Evolutionary conservation across 1,140 invertebrate genomes (phyloP), one percentile per base, ranked within the genome.

Genomic region (Listronotus oregonensis): DNA sequence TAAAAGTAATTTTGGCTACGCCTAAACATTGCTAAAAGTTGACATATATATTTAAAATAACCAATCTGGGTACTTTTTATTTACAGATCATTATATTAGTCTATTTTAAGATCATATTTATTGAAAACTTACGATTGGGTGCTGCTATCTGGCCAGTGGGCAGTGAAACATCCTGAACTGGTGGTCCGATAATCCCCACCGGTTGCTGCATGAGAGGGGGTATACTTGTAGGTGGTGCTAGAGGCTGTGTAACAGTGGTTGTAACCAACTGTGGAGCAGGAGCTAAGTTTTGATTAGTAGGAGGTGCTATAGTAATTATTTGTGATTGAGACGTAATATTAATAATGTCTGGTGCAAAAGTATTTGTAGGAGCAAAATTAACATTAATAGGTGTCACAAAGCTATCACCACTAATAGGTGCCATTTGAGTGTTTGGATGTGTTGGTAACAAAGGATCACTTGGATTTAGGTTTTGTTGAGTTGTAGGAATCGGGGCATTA

Each of bases 201-300:
- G 40, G 21, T 18, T 44, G 51, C 47, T 64, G 61, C 15, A 64
- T 56, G 12, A 64, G 40, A 32, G 60, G 21, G 3, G 32, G 37
- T 1, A 59, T 44, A 44, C 9, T 14, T 10, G 55, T 27, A 6
- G 51, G 43, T 5, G 40, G 50, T 12, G 9, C 34, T 14, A 64
- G 12, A 34, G 55, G 52, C 32, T 54, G 60, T 6, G 62, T 56
- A 11, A 56, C 52, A 21, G 54, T 49, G 18, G 62, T 34, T 10
- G 43, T 27, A 39, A 49, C 42, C 37, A 56, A 14, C 15, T 55
- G 51, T 9, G 43, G 32, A 21, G 7, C 14, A n/a, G 55, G 44
- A 2, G 42, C 11, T 43, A 56, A 15, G 32, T 44, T 65, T 3
- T 44, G 12, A 34, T 37, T 12, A 10, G 34, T 37, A 10, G 34